Evolutionary conservation across 2,797 vertebrate genomes (phyloP), one percentile per base, ranked within the genome.

Genomic region (Momotus momota): DNA sequence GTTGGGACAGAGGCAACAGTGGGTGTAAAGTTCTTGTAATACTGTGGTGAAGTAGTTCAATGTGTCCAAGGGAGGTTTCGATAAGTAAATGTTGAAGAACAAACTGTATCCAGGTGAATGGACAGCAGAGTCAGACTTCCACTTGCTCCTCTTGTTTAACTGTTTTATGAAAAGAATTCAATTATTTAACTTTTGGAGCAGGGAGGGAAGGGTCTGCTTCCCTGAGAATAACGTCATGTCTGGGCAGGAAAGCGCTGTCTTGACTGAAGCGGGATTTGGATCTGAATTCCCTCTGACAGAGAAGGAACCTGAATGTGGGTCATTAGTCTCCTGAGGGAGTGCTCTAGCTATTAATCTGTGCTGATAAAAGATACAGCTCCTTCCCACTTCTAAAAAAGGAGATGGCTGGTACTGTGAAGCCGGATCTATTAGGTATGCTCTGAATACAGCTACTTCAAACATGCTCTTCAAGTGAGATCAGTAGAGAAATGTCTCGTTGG

Each of bases 221-320:
- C 33, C 33, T 5, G 6, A 60, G 40, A 51, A 13, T 43, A n/a
- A 54, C 2, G 0, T 27, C 4, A 1, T 46, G 20, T 65, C 31
- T 69, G 35, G 10, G 48, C 5, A 46, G 13, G 19, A 62, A 4
- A n/a, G 4, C 0, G 0, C n/a, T 79, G 46, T 57, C 26, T 49
- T 72, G 18, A 40, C 38, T 81, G 60, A 46, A 49, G 51, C 0
- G 0, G 64, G 41, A 51, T 82, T 85, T 67, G 27, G 31, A 48
- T 64, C 17, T 31, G 10, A 85, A 10, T 85, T 77, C 60, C 4
- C 18, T 87, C 58, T 66, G 51, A 43, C 15, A 54, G n/a, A 66
- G 70, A 45, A 62, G 15, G 19, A 67, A 66, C 13, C n/a, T 62
- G 26, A 66, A 38, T 8, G 1, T 40, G 43, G 49, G 46, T 79